A percentile compares a stretch with the other conserved stretches of the same genome.
phyloP scores from a whole-genome alignment of 2,888 invertebrate species.

The Gymnoscelis rufifasciata region DNA sequence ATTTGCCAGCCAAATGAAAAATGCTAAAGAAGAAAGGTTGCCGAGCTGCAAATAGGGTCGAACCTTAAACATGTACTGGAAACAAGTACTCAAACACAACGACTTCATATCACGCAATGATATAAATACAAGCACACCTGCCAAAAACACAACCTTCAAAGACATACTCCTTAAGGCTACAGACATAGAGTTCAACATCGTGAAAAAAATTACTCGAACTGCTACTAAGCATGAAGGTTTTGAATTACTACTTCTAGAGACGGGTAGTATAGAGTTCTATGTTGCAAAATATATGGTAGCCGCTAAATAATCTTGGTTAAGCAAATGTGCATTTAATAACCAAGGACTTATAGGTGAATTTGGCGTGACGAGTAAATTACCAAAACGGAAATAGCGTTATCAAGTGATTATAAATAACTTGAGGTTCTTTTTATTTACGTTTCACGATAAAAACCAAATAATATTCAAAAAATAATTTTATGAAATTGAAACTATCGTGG shows the following conservation, averaged over 20 bases:
- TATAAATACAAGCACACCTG: slow-evolving; percentile 31
- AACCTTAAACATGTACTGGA: slow-evolving; percentile 13
- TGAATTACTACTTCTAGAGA: too few relatives aligned
- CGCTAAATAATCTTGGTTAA: neutral
- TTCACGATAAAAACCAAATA: too few relatives aligned
- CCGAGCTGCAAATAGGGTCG: neutral
- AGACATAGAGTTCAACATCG: slow-evolving; percentile 13
- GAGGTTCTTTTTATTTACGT: too few relatives aligned
- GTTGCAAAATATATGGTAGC: too few relatives aligned
- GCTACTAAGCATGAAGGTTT: too few relatives aligned
- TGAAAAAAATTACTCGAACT: neutral
- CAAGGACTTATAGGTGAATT: slow-evolving; percentile 33
- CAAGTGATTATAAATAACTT: slow-evolving; percentile 3
- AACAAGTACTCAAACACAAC: slow-evolving; percentile 22
- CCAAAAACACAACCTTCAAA: slow-evolving; percentile 20
- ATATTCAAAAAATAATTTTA: too few relatives aligned
- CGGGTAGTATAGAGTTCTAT: too few relatives aligned
- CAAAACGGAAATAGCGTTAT: slow-evolving; percentile 60
- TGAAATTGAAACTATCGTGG: too few relatives aligned
- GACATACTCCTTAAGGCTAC: neutral
- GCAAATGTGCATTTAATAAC: slow-evolving; percentile 38
- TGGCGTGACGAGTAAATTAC: slow-evolving; percentile 24
- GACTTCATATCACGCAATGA: slow-evolving; percentile 32
- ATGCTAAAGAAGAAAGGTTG: too few relatives aligned
- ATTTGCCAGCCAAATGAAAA: too few relatives aligned